phyloP scores from a whole-genome alignment of 2,113 vertebrate genomes.

The Salvelinus alpinus region DNA sequence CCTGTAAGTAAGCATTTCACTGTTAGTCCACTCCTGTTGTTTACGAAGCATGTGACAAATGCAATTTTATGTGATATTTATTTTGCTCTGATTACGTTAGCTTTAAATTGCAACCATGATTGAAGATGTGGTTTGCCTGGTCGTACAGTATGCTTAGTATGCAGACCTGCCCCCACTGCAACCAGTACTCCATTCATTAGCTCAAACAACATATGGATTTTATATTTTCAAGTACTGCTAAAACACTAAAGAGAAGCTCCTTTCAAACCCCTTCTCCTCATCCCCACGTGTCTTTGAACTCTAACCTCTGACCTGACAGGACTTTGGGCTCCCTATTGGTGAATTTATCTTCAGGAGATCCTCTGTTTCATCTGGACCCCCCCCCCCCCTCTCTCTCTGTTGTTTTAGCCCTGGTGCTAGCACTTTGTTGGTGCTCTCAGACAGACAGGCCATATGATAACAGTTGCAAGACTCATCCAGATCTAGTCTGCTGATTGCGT shows the following conservation, averaged over 20 bases:
- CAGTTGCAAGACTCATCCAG: background rate
- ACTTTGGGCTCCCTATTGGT: background rate
- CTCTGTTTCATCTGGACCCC: background rate
- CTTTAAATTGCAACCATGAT: too few species aligned
- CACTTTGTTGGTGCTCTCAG: background rate
- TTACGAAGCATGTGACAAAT: too few species aligned
- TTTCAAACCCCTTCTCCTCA: background rate
- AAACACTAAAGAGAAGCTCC: background rate
- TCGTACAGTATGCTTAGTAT: too few species aligned
- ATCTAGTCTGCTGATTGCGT: background rate
- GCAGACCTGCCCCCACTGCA: too few species aligned
- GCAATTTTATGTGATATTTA: too few species aligned
- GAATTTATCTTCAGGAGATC: background rate
- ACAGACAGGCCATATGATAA: conserved; percentile 1
- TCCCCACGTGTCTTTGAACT: background rate
- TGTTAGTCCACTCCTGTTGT: too few species aligned
- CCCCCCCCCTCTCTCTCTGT: background rate
- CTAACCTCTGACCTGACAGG: background rate
- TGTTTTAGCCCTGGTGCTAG: background rate
- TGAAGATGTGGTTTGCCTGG: too few species aligned
- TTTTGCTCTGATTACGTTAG: too few species aligned
- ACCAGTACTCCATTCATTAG: background rate
- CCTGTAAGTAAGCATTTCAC: too few species aligned
- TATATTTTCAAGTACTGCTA: background rate
- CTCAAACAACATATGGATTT: background rate